Base-by-base conservation (phyloP, 1,140 invertebrate species). In the Tetraneura akinire region DNA sequence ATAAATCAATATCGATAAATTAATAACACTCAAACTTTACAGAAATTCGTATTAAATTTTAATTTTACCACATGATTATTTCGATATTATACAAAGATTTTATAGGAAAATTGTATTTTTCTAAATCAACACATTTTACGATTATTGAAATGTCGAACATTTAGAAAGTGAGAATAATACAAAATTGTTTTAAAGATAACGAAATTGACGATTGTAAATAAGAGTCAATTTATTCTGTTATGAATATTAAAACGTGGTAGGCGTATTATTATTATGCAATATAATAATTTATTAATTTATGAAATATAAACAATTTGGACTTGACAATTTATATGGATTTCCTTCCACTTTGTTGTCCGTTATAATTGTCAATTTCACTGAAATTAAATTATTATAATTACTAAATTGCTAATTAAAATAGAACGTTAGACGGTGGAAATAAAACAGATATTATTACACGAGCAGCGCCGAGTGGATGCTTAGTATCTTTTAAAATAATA, bases 271-370 rank as follows among this genome's bases (percentile, higher is more conserved):
- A 60, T 62, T 32, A 37, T 45, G 45, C 16, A 8, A 16, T 32
- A 68, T 68, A 68, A 68, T 42, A 66, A 66, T 10, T 66, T 42
- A 66, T 42, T 66, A 13, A 42, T 64, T 42, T n/a, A 42, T 23
- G 21, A 68, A 68, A 45, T 21, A 16, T 8, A n/a, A n/a, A 16
- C 64, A 23, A 45, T 9, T 68, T 23, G 1, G 0, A 0, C 18
- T n/a, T n/a, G 37, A 64, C 18, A 45, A 1, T 45, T 21, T 23
- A 21, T 45, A 45, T 13, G n/a, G 5, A n/a, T 45, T 23, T 45
- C 0, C 37, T 1, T 68, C 64, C 13, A 37, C 32, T 29, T 21
- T 37, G 18, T 23, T 21, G 14, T 26, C 45, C 9, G 2, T 70
- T 29, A 26, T 49, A 49, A 70, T 49, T 70, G 45, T 26, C 66